Evolutionary conservation across 2,888 invertebrate genomes (phyloP), one percentile per base, ranked within the genome.

Genomic region (Zygogramma bicolorata): DNA sequence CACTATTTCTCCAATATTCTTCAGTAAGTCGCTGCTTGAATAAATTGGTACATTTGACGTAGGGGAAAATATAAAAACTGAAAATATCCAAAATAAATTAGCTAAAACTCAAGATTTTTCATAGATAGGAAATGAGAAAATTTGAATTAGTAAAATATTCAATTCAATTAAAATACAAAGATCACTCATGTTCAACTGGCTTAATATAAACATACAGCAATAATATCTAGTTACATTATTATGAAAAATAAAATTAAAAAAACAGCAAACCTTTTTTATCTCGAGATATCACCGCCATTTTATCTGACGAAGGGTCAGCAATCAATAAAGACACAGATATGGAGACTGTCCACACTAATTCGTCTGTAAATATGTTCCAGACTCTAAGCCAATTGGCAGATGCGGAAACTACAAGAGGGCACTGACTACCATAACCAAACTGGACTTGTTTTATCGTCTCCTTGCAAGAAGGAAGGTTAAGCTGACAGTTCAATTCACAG

Each of bases 321-420:
- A 89, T 84, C 40, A 93, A 83, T 49, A 88, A 84, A 10, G 86
- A 81, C 1, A 90, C 85, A 38, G 86, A 84, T 10, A 91, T 74
- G 13, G 88, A 86, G 2, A 94, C 93, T 40, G 90, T 85, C 95
- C 95, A 95, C 27, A 89, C 88, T 63, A 95, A 88, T 22, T 91
- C 89, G n/a, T 93, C 86, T 0, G 92, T 92, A 63, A 93, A 85
- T 15, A 94, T 86, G 87, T 94, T 93, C 94, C 94, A 94, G 1
- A 93, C 92, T 2, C 90, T 90, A 7, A 94, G 79, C 72, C 91
- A 90, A 10, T 88, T 85, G 2, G 88, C 84, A n/a, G 91, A 91
- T 46, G 88, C 88, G 31, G 88, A 85, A n/a, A 92, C 89, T 58
- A 91, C 80, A 25, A 92, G 85, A 81, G 92, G 91, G 75, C 90